A percentile compares a stretch with the other conserved stretches of the same genome.
These are phyloP conservation scores for Bos javanicus DNA, from an alignment of 2,113 vertebrate genomes.

Conservation along the genomic window DNA sequence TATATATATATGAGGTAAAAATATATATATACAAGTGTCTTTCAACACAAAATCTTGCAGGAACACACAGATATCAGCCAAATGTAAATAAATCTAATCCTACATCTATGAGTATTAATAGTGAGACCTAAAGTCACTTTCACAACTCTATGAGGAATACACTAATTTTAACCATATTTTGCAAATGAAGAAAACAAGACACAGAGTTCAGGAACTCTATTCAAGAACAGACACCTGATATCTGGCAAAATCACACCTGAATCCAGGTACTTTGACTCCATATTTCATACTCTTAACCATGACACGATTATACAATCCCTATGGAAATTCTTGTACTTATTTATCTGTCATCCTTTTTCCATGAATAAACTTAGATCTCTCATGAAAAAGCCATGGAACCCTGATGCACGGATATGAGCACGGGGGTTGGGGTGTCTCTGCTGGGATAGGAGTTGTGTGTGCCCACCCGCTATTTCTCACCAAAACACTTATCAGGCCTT, in stretches of 20 bases:
- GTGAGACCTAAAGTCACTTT: not conserved
- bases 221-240: not conserved
- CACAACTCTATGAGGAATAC: not conserved
- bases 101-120: not conserved
- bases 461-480: not conserved
- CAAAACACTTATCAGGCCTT: not conserved
- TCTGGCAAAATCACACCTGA: not conserved
- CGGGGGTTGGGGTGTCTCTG: not conserved
- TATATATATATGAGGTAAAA: not conserved
- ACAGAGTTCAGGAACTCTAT: not conserved
- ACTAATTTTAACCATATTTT: not conserved
- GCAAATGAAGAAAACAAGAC: not conserved
- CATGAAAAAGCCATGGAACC: not conserved
- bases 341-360: not conserved
- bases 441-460: not conserved
- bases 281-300: not conserved
- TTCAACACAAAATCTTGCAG: not conserved
- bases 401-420: rapidly evolving
- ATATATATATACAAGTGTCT: not conserved
- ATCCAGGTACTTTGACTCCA: not conserved
- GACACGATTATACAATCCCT: not conserved
- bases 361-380: not conserved
- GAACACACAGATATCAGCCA: not conserved
- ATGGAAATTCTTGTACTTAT: not conserved
- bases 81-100: not conserved